Conservation (phyloP, 2,888 invertebrate species). For the Dasysyrphus albostriatus region DNA sequence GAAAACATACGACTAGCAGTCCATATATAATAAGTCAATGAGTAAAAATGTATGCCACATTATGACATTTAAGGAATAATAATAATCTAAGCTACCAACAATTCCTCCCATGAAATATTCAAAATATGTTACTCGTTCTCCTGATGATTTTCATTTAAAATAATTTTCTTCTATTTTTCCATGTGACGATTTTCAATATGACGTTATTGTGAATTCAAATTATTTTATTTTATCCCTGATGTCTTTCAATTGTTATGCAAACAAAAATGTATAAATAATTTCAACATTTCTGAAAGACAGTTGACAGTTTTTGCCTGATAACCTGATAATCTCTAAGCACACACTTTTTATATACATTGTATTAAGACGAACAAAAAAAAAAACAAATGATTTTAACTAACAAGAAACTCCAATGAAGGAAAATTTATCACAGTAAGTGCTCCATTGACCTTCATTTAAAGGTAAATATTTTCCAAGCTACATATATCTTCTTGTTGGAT, state of each 20-base stretch:
- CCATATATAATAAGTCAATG: too few species aligned
- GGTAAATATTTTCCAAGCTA: conserved; percentile 63
- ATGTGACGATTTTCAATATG: background rate
- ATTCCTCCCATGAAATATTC: too few species aligned
- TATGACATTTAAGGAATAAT: too few species aligned
- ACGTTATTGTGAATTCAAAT: background rate
- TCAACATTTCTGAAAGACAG: conserved; percentile 17
- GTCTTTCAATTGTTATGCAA: background rate
- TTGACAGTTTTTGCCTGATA: conserved; percentile 43
- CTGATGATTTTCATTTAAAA: background rate
- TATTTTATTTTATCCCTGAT: background rate
- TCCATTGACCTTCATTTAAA: conserved; percentile 70
- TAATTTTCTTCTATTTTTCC: background rate
- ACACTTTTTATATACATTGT: conserved; percentile 13
- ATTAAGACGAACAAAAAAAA: background rate
- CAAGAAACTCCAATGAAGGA: conserved; percentile 2
- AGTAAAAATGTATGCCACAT: too few species aligned
- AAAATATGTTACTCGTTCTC: too few species aligned
- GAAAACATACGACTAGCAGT: too few species aligned
- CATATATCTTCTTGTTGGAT: background rate
- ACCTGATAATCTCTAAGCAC: conserved; percentile 16
- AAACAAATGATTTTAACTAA: background rate
- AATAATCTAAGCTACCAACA: too few species aligned
- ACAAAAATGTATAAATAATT: conserved; percentile 43
- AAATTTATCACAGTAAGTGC: conserved; percentile 41